phyloP scores from a whole-genome alignment of 2,888 invertebrate species.

The Caenorhabditis panamensis region DNA sequence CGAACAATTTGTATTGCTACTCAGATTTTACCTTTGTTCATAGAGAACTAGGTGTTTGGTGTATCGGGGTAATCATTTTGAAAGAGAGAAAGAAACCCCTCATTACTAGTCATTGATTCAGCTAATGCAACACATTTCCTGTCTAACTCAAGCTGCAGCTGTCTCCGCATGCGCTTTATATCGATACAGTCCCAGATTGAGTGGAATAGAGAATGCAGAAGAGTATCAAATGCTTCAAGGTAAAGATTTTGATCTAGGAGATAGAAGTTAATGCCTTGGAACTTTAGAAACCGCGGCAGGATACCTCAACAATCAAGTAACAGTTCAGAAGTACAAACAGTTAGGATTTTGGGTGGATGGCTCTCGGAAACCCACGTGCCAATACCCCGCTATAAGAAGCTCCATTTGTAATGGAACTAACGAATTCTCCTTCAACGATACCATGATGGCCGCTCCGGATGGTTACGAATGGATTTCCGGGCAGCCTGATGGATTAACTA shows the following conservation, averaged over 20 bases:
- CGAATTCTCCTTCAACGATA: conserved; percentile 8
- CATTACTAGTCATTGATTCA: no score
- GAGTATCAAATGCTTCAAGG: background rate
- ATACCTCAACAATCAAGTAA: background rate
- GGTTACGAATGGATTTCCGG: background rate
- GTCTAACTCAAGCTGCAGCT: background rate
- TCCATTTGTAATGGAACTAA: conserved; percentile 24
- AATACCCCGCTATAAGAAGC: background rate
- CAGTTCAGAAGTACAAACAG: background rate
- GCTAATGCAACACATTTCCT: background rate
- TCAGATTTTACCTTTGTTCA: background rate
- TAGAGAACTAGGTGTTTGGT: background rate
- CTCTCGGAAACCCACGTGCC: conserved; percentile 1
- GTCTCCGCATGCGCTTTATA: background rate
- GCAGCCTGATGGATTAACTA: conserved; percentile 6
- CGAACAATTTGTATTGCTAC: background rate
- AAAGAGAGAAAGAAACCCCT: no score
- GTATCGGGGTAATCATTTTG: background rate
- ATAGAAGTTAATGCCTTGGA: no score
- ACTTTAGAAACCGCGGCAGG: background rate
- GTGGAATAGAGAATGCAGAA: background rate
- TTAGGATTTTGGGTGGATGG: conserved; percentile 30
- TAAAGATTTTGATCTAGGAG: no score
- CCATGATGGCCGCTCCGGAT: background rate
- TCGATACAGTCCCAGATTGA: background rate